A percentile compares a stretch with the other conserved stretches of the same genome.
phyloP scores from a whole-genome alignment of 1,140 invertebrate species.

The Acromyrmex echinatior region DNA sequence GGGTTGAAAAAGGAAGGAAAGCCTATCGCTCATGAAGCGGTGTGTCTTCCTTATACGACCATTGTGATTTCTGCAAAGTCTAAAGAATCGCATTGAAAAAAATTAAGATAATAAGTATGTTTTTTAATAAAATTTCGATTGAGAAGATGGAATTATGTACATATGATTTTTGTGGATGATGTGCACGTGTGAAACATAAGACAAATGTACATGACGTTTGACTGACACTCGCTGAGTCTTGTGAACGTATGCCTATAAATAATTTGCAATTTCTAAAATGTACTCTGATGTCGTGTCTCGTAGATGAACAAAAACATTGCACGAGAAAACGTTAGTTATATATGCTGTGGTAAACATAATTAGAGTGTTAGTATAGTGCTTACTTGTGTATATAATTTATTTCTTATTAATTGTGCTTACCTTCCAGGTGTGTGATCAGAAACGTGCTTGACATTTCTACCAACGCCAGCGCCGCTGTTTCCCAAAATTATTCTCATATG shows the following conservation, averaged over 20 bases:
- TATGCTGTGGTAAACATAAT: slow-evolving; percentile 15
- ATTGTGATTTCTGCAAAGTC: slow-evolving; percentile 62
- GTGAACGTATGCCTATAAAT: slow-evolving; percentile 1
- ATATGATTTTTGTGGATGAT: slow-evolving; percentile 36
- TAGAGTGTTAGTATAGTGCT: slow-evolving; percentile 25
- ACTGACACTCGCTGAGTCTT: slow-evolving; percentile 8
- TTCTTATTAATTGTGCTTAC: slow-evolving; percentile 72
- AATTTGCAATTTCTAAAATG: slow-evolving; percentile 31
- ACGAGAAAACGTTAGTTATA: slow-evolving; percentile 27
- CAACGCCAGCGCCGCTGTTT: slow-evolving; percentile 86
- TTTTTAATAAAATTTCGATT: slow-evolving; percentile 39
- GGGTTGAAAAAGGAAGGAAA: slow-evolving; percentile 60
- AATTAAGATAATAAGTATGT: slow-evolving; percentile 54
- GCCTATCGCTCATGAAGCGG: slow-evolving; percentile 61
- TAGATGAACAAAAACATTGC: slow-evolving; percentile 8
- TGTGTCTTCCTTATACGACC: slow-evolving; percentile 60
- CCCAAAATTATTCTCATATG: slow-evolving; percentile 97
- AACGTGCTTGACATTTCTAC: slow-evolving; percentile 86
- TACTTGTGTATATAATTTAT: background rate
- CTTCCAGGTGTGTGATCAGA: slow-evolving; percentile 83
- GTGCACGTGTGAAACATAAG: slow-evolving; percentile 24
- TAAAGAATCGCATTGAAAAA: slow-evolving; percentile 61
- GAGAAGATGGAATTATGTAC: slow-evolving; percentile 37
- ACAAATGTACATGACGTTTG: slow-evolving; percentile 8
- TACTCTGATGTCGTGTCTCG: background rate